Conservation (phyloP, 2,797 vertebrate species). For the Ceyx erithaca region DNA sequence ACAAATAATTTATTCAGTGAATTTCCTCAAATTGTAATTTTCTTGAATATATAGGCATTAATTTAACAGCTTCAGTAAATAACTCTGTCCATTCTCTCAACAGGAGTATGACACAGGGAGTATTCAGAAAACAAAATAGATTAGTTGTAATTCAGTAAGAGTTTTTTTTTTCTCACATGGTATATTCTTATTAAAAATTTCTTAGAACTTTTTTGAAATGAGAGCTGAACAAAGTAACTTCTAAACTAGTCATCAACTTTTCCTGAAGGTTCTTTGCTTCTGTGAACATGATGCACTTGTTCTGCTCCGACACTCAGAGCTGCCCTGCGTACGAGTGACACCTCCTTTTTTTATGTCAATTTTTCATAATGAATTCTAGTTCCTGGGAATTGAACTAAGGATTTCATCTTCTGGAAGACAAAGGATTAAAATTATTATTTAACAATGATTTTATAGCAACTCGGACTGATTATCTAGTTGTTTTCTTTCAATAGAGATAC, state of each 20-base stretch:
- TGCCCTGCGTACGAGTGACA: neutral
- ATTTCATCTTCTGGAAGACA: neutral
- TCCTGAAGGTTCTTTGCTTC: neutral
- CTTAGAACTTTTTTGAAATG: neutral
- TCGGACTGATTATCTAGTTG: neutral
- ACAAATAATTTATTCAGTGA: slow-evolving; percentile 30
- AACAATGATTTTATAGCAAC: neutral
- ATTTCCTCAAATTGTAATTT: slow-evolving; percentile 32
- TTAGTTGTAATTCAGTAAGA: neutral
- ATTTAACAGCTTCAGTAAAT: slow-evolving; percentile 1
- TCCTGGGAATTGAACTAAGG: neutral
- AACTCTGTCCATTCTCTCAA: slow-evolving; percentile 11
- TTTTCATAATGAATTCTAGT: neutral
- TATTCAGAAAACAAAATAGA: neutral
- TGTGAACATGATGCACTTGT: neutral
- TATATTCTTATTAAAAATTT: neutral
- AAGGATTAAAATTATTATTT: neutral
- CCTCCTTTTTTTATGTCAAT: neutral
- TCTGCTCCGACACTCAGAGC: neutral
- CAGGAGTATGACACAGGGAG: neutral
- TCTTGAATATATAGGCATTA: slow-evolving; percentile 37
- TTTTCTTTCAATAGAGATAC: neutral
- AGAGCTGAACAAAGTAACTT: neutral
- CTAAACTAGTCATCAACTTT: neutral
- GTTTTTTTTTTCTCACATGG: neutral